These are phyloP conservation scores for Dinothrombium tinctorium DNA, from an alignment of 1,140 invertebrate species.

Conservation along the genomic window DNA sequence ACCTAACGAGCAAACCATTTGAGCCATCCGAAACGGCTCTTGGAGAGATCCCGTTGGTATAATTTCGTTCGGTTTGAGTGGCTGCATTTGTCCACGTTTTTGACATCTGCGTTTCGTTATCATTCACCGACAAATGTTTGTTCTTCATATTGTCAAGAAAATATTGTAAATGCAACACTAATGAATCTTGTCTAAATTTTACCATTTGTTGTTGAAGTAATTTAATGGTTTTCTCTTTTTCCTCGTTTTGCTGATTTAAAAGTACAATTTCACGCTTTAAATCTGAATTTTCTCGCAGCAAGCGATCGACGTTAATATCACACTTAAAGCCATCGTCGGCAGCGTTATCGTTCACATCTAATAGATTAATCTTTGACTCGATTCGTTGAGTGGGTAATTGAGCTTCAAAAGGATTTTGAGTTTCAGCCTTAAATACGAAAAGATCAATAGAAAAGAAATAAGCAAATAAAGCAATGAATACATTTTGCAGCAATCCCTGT, in stretches of 20 bases:
- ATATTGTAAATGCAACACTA: not conserved
- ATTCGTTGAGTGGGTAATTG: not conserved
- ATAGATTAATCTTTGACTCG: not conserved
- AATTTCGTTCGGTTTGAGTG: not conserved
- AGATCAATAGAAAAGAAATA: constrained; percentile 3
- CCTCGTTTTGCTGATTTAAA: constrained; percentile 34
- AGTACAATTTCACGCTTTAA: constrained; percentile 31
- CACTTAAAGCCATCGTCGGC: not conserved
- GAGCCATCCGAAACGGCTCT: not conserved
- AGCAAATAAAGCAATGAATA: constrained; percentile 7
- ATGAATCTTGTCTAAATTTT: not conserved
- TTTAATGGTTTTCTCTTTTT: constrained; percentile 40
- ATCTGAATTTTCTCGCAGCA: constrained; percentile 36
- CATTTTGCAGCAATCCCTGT: constrained; percentile 46
- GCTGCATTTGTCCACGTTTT: constrained; percentile 1
- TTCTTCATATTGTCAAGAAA: not conserved
- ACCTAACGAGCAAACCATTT: not conserved
- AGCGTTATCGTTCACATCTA: not conserved
- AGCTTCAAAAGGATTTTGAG: constrained; percentile 61
- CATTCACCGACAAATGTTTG: not conserved
- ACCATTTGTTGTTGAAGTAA: constrained; percentile 35
- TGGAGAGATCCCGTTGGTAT: not conserved
- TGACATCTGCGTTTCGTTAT: not conserved
- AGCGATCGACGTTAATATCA: constrained; percentile 26
- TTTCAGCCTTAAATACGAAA: too few relatives aligned